Conservation (phyloP, 2,113 vertebrate genomes). For the Pogonocichla stellata region DNA sequence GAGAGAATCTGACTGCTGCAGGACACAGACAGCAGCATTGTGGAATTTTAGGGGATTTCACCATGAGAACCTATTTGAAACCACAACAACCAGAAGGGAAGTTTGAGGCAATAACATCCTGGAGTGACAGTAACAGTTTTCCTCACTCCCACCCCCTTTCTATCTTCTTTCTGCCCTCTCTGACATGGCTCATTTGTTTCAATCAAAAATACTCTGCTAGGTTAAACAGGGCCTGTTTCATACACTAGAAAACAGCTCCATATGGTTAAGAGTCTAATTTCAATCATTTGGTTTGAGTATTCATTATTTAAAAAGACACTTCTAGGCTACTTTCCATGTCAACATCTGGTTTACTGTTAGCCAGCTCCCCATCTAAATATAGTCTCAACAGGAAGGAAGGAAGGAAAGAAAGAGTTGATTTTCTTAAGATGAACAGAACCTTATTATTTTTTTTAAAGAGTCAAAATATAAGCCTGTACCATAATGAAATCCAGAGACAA, state of each 20-base stretch:
- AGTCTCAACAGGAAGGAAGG: constrained; percentile 41
- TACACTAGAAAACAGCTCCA: background rate
- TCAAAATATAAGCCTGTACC: background rate
- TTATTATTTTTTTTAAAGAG: background rate
- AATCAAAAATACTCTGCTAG: background rate
- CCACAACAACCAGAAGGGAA: background rate
- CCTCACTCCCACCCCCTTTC: background rate
- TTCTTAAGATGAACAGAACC: constrained; percentile 16
- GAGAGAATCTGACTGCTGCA: background rate
- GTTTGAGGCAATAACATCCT: background rate
- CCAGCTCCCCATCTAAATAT: constrained; percentile 37
- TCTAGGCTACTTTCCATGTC: constrained; percentile 40
- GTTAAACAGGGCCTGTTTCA: constrained; percentile 18
- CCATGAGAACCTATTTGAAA: background rate
- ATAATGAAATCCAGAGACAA: background rate
- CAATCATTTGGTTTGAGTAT: constrained; percentile 8
- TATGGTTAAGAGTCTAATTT: constrained; percentile 15
- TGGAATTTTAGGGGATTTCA: background rate
- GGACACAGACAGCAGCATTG: background rate
- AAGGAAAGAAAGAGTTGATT: constrained; percentile 16
- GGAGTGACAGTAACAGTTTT: background rate
- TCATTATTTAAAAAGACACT: background rate
- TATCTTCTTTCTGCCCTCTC: background rate
- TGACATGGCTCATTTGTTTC: background rate
- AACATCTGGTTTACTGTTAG: constrained; percentile 49